Evolutionary conservation across 1,140 invertebrate species (phyloP).

Genomic region (Bombus sylvicola): DNA sequence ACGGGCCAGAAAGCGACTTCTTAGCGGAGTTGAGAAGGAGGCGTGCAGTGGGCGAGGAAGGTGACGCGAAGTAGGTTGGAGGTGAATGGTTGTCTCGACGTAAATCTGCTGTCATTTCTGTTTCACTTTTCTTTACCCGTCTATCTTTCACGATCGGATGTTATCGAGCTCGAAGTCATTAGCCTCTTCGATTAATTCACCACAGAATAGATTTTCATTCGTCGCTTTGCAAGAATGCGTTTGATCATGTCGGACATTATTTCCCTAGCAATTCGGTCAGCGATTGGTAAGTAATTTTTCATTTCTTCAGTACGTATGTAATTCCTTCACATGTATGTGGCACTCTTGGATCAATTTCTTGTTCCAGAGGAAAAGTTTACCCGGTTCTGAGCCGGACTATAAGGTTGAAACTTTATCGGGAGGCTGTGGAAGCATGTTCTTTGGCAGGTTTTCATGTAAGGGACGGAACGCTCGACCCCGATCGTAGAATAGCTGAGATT

Average conservation of each 20-base stretch:
- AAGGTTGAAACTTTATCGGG: conserved; percentile 30
- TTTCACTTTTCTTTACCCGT: conserved; percentile 5
- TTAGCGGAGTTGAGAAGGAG: conserved; percentile 40
- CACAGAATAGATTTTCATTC: background rate
- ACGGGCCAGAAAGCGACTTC: conserved; percentile 67
- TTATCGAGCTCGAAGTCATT: background rate
- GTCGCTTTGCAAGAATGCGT: background rate
- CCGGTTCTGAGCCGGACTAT: background rate
- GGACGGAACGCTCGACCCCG: conserved; percentile 31
- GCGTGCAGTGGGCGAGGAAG: background rate
- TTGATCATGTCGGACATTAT: background rate
- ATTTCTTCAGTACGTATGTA: background rate
- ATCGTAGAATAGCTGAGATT: conserved; percentile 31
- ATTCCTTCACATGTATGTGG: background rate
- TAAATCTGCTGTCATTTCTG: conserved; percentile 32
- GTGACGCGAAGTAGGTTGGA: background rate
- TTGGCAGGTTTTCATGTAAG: conserved; percentile 10
- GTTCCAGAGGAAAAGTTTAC: background rate
- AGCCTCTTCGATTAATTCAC: background rate
- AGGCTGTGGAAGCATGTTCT: conserved; percentile 10
- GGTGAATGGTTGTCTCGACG: conserved; percentile 25
- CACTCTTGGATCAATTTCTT: no score
- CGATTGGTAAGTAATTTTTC: background rate
- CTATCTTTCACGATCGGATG: background rate
- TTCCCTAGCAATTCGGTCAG: background rate